Evolutionary conservation across 2,113 vertebrate species (phyloP), one percentile per base, ranked within the genome.

Genomic region (Hippolais icterina): DNA sequence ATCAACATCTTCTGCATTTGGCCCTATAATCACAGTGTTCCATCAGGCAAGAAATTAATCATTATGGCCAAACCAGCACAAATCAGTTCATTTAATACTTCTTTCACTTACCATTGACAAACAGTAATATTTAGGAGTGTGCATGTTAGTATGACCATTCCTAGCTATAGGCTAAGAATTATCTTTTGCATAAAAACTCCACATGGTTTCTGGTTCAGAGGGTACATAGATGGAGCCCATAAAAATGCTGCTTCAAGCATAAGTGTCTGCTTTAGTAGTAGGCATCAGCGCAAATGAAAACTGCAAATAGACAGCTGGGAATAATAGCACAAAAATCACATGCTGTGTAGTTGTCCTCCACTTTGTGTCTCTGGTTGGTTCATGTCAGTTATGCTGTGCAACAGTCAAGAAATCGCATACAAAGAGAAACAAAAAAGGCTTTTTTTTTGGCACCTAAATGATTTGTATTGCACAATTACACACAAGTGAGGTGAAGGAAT

Each of bases 191-290:
- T 89, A 41, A 91, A 81, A 95, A 49, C 23, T 75, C 49, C 10
- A 31, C 29, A 18, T 70, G 72, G 84, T 92, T 89, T 94, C 80
- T 93, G 50, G 37, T 83, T 94, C 68, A 70, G 56, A 77, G 39
- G 8, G 10, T 66, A 57, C 47, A 39, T 7, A 88, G 68, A 87
- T 41, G 53, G 83, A 89, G 44, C 19, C 56, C 17, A 56, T 66
- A 71, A 90, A 91, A 93, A 68, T 78, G 76, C 80, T 94, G 83
- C 60, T 94, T 82, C 83, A 81, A 91, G 60, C 83, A 33, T 20
- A 92, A 93, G 16, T 70, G 69, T 81, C 72, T 75, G 49, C n/a
- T 89, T 64, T 63, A 94, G 39, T 72, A 79, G 65, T 42, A 81
- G 78, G 41, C 56, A 59, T 66, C 80, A 87, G 20, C 18, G 31